Evolutionary conservation across 2,888 invertebrate genomes (phyloP).

Genomic region (Cataglyphis albicans): DNA sequence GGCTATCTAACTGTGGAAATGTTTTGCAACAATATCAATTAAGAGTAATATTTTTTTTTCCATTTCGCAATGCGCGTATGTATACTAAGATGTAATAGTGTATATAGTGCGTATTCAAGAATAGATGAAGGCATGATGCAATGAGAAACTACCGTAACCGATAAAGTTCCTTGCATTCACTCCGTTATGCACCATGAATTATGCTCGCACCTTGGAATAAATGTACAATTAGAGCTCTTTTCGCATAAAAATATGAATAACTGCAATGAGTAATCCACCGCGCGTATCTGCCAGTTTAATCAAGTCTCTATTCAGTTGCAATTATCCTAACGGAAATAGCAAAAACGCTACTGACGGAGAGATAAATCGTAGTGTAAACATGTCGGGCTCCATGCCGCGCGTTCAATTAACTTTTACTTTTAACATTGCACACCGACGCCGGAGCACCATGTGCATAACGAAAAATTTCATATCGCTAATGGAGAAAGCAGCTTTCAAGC

Average conservation of each 20-base stretch:
- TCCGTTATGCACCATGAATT: conserved; percentile 56
- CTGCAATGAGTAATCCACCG: conserved; percentile 23
- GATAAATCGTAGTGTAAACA: conserved; percentile 22
- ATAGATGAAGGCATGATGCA: conserved; percentile 58
- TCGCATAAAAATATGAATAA: conserved; percentile 35
- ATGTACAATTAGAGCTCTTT: conserved; percentile 37
- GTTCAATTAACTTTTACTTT: conserved; percentile 43
- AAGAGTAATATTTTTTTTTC: conserved; percentile 6
- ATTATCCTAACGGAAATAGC: conserved; percentile 39
- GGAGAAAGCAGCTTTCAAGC: conserved; percentile 24
- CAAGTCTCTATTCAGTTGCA: conserved; percentile 23
- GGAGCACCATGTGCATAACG: neutral
- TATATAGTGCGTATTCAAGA: conserved; percentile 37
- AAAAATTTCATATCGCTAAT: conserved; percentile 49
- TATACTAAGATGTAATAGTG: neutral
- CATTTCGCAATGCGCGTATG: conserved; percentile 13
- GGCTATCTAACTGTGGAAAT: neutral
- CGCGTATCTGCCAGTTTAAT: conserved; percentile 32
- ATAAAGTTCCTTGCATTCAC: conserved; percentile 60
- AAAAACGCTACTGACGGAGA: neutral
- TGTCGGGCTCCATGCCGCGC: neutral
- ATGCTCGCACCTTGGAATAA: conserved; percentile 40
- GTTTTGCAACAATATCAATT: neutral
- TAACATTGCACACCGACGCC: neutral
- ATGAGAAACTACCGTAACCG: conserved; percentile 59